Base-by-base conservation (phyloP, 1,140 invertebrate species). In the Oedothorax gibbosus region DNA sequence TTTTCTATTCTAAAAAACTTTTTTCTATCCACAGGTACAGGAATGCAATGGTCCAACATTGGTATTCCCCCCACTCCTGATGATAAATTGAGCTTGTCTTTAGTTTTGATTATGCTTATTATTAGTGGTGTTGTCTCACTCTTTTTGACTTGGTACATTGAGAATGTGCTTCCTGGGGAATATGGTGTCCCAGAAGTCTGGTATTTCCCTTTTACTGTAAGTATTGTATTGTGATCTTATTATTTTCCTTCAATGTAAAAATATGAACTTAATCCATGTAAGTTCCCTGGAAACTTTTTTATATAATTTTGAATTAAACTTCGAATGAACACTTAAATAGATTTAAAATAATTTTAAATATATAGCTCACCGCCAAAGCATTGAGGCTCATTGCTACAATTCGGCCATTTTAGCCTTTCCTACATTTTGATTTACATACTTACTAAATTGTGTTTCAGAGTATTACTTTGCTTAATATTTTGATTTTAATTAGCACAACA, bases 1-100 rank as follows among this genome's bases (percentile, higher is more conserved):
- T 57, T 11, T 0, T 15, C 15, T 57, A 57, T 57, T 57, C 15
- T 57, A 15, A 60, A 14, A 6, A 60, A 35, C 35, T 60, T 60
- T 60, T 60, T 72, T 21, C 49, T 9, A 72, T 68, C 62, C 62
- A 7, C 18, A 86, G 92, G 91, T 7, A 88, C 91, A 11, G 95
- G 95, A 54, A 88, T 95, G 15, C 94, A 96, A 88, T 97, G 95
- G 95, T 87, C 89, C 56, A 94, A 95, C 86, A 90, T 97, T 9
- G 93, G 92, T 84, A 89, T 89, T 0, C 92, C 93, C 0, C 91
- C 94, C 0, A 92, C 94, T 1, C 92, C 93, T 49, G 94, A 95
- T 88, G 95, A 96, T 89, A 90, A 91, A 7, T 92, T 96, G 54
- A 93, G 92, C 68, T 90, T 96, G 75, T 92, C 92, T 0, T 90